A percentile compares a stretch with the other conserved stretches of the same genome.
Conservation (phyloP, 1,140 invertebrate genomes). For the Drosophila elegans region DNA sequence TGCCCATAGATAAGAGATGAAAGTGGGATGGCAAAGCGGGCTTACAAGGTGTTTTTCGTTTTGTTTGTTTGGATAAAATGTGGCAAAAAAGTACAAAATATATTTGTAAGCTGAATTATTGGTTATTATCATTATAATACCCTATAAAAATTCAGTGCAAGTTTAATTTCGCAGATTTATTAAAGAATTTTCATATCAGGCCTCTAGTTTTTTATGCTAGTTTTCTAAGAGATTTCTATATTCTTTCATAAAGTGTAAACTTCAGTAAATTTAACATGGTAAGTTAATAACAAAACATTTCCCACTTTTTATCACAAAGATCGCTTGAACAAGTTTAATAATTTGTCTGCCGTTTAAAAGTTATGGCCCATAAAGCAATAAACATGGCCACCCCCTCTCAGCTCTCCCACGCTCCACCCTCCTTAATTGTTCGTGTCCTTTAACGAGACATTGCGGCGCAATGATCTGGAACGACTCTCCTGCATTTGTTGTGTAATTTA, state of each 20-base stretch:
- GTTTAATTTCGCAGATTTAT: no score
- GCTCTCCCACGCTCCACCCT: conserved; percentile 66
- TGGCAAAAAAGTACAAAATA: neutral
- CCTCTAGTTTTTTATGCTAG: no score
- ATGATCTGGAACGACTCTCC: conserved; percentile 57
- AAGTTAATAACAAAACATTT: conserved; percentile 26
- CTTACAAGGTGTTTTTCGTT: neutral
- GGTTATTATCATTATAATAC: no score
- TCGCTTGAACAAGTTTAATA: conserved; percentile 12
- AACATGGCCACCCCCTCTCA: conserved; percentile 4
- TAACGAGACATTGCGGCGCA: conserved; percentile 63
- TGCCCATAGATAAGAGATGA: conserved; percentile 48
- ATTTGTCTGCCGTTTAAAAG: conserved; percentile 34
- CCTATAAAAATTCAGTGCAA: no score
- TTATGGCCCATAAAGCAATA: conserved; percentile 32
- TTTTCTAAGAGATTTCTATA: neutral
- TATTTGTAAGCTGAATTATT: neutral
- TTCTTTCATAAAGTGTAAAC: neutral
- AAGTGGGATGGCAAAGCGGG: neutral
- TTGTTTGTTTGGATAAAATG: neutral
- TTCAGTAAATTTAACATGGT: neutral
- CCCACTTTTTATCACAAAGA: conserved; percentile 8
- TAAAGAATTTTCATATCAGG: no score
- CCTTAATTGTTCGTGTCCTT: conserved; percentile 43
- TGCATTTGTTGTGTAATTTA: conserved; percentile 71